Conservation (phyloP, 2,797 vertebrate species). For the Tachyglossus aculeatus region DNA sequence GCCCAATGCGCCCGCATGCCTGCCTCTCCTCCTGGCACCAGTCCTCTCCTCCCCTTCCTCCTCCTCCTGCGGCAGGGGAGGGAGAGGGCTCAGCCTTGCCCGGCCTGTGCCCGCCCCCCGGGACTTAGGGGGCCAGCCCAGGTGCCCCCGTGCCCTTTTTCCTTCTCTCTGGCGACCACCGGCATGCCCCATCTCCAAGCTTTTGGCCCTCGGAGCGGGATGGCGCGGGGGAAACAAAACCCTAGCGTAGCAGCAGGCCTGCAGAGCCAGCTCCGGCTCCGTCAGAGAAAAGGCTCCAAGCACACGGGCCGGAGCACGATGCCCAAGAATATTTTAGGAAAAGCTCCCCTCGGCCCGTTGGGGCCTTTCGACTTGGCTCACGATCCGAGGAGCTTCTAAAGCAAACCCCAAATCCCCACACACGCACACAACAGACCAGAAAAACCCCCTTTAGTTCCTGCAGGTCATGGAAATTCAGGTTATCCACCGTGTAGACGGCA, state of each 20-base stretch:
- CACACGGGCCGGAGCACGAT: neutral
- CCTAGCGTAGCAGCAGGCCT: too few species aligned
- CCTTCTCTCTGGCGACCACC: conserved; percentile 62
- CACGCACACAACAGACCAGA: too few species aligned
- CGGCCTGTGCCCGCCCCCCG: too few species aligned
- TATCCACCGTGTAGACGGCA: too few species aligned
- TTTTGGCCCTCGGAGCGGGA: too few species aligned
- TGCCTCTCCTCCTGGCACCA: neutral
- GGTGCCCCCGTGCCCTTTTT: conserved; percentile 21
- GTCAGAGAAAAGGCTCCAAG: neutral
- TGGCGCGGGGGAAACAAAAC: too few species aligned
- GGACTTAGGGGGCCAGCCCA: conserved; percentile 29
- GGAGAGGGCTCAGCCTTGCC: neutral
- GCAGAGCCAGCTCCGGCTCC: fast-evolving
- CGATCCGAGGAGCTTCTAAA: too few species aligned
- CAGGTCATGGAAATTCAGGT: too few species aligned
- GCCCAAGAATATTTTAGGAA: neutral
- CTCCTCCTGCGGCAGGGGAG: neutral
- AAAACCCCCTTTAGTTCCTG: too few species aligned
- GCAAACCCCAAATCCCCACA: too few species aligned
- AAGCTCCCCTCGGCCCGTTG: neutral
- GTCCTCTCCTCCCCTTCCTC: neutral
- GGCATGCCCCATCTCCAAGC: conserved; percentile 16
- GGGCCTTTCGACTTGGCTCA: neutral
- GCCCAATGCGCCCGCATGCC: neutral